Percentiles rank a stretch among this genome's conserved stretches.
Evolutionary conservation across 1,140 invertebrate genomes (phyloP).

Genomic region (Neodiprion lecontei): DNA sequence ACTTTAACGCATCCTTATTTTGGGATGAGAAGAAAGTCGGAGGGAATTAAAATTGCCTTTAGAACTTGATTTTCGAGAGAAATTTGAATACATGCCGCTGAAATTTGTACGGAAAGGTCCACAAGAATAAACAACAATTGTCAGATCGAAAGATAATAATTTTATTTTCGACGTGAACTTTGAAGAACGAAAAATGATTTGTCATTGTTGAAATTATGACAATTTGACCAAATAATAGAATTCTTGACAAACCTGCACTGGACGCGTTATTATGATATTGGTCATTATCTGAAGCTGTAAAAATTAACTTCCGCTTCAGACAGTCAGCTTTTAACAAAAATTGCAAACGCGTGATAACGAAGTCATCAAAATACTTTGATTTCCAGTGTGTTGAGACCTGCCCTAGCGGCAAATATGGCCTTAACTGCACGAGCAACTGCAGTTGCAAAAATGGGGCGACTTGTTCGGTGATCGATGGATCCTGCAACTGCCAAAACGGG

Average conservation of each 20-base stretch:
- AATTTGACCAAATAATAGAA: not conserved
- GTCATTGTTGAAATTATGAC: not conserved
- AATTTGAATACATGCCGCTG: too few species aligned
- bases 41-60: not conserved
- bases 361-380: too few species aligned
- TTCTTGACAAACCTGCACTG: not conserved
- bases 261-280: not conserved
- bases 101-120: too few species aligned
- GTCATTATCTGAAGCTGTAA: not conserved
- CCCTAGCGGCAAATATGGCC: conserved; percentile 76
- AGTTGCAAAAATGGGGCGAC: conserved; percentile 78
- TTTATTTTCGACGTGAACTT: too few species aligned
- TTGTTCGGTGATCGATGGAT: conserved; percentile 74
- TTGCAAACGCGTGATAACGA: too few species aligned
- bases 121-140: too few species aligned
- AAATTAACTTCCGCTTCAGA: too few species aligned
- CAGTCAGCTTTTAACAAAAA: too few species aligned
- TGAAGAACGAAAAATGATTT: too few species aligned
- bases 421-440: conserved; percentile 77
- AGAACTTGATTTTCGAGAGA: not conserved
- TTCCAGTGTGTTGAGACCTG: conserved; percentile 79
- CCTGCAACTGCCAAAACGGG: conserved; percentile 76
- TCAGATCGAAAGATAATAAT: too few species aligned
- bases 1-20: too few species aligned
- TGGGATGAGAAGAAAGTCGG: too few species aligned